phyloP scores from a whole-genome alignment of 2,113 vertebrate species.

The Oryzias woworae region DNA sequence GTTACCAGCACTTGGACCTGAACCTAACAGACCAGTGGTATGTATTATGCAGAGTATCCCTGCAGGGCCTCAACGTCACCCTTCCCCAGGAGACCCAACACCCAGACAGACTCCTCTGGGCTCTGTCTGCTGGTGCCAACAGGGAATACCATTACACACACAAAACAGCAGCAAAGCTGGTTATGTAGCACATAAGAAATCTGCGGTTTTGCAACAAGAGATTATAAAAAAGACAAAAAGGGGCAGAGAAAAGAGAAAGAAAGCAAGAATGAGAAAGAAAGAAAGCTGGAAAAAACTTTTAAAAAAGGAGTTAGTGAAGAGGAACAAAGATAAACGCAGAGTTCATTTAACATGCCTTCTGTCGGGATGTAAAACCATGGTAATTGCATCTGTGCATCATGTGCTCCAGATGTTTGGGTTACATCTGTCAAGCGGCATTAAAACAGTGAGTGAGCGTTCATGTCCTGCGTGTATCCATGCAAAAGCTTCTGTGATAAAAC shows the following conservation, averaged over 20 bases:
- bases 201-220: background rate
- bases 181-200: constrained; percentile 20
- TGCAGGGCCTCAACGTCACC: constrained; percentile 12
- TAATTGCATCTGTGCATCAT: constrained; percentile 27
- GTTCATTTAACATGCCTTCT: constrained; percentile 32
- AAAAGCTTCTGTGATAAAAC: too few species aligned
- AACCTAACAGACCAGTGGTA: too few species aligned
- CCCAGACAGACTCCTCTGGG: background rate
- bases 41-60: too few species aligned
- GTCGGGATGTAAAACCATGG: constrained; percentile 43
- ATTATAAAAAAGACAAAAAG: background rate
- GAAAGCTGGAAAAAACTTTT: too few species aligned
- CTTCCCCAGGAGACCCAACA: background rate
- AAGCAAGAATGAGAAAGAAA: background rate
- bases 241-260: background rate
- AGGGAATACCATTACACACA: background rate
- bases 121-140: constrained; percentile 17
- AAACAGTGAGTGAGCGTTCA: too few species aligned
- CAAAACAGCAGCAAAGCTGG: background rate
- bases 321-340: constrained; percentile 13
- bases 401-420: background rate
- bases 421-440: too few species aligned
- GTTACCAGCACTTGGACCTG: too few species aligned
- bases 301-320: background rate
- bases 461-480: too few species aligned